Percentiles rank a stretch among this genome's conserved stretches.
Conservation (phyloP, 1,140 invertebrate species). For the Mactra quadrangularis region DNA sequence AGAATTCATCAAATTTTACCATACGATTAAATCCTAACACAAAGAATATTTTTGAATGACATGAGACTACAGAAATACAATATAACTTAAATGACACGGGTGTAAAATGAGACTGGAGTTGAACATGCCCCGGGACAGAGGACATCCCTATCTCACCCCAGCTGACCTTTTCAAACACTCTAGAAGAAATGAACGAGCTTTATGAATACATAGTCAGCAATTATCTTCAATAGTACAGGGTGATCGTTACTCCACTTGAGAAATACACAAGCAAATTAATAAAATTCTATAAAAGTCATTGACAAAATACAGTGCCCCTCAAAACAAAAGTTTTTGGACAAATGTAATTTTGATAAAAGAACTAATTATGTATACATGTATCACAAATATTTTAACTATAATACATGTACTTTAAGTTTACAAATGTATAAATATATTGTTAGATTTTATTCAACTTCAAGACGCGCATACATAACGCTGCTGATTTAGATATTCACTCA, state of each 20-base stretch:
- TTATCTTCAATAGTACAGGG: slow-evolving; percentile 22
- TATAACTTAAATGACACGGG: slow-evolving; percentile 43
- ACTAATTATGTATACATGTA: slow-evolving; percentile 24
- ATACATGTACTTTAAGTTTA: no score
- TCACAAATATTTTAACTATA: slow-evolving; percentile 20
- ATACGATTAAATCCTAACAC: slow-evolving; percentile 56
- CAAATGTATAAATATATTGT: no score
- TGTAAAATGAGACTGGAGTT: slow-evolving; percentile 50
- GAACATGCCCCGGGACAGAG: slow-evolving; percentile 15
- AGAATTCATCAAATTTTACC: slow-evolving; percentile 60
- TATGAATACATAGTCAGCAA: slow-evolving; percentile 28
- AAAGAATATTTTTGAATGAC: slow-evolving; percentile 62
- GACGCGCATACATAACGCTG: no score
- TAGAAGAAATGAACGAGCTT: slow-evolving; percentile 28
- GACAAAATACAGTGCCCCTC: no score
- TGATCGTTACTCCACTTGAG: slow-evolving; percentile 51
- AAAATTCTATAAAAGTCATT: slow-evolving; percentile 43
- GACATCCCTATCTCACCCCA: slow-evolving; percentile 46
- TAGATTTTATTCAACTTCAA: no score
- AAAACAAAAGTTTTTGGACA: no score
- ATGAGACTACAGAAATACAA: slow-evolving; percentile 42
- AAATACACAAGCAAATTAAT: slow-evolving; percentile 52
- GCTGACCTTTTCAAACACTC: slow-evolving; percentile 49
- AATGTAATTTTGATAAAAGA: no score
- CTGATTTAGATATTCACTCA: no score